Conservation (phyloP, 2,888 invertebrate species). For the Drosophila infuscata region DNA sequence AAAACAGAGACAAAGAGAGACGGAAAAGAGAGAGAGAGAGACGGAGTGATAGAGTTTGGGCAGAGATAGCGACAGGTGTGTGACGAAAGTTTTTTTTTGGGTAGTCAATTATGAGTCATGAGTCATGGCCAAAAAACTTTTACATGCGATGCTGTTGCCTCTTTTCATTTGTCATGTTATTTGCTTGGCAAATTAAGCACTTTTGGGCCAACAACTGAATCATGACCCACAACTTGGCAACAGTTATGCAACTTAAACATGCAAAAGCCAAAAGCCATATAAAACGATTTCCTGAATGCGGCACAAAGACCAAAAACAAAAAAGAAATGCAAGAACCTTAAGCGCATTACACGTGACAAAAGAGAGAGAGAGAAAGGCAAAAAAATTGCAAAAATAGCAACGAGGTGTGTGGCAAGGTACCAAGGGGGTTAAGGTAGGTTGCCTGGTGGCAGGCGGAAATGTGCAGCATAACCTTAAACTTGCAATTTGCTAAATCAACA, state of each 20-base stretch:
- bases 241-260: conserved; percentile 65
- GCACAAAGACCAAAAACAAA: conserved; percentile 5
- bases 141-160: conserved; percentile 20
- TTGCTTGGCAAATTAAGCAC: conserved; percentile 37
- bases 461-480: conserved; percentile 56
- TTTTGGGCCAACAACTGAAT: conserved; percentile 35
- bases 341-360: conserved; percentile 57
- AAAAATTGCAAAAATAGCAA: conserved; percentile 46
- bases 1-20: not conserved
- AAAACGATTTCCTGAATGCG: conserved; percentile 68
- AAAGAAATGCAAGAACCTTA: conserved; percentile 37
- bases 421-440: not conserved
- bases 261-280: conserved; percentile 62
- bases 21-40: not conserved
- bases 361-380: not conserved
- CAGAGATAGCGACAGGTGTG: conserved; percentile 15
- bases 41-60: not conserved
- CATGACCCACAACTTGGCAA: conserved; percentile 31
- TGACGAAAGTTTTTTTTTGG: conserved; percentile 27
- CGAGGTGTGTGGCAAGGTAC: conserved; percentile 16
- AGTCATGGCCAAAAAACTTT: conserved; percentile 35
- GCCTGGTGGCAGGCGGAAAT: conserved; percentile 34
- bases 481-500: conserved; percentile 52
- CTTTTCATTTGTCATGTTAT: conserved; percentile 13
- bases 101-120: conserved; percentile 38